Conservation (phyloP, 1,140 invertebrate genomes). For the Oncopodura yosiiana region DNA sequence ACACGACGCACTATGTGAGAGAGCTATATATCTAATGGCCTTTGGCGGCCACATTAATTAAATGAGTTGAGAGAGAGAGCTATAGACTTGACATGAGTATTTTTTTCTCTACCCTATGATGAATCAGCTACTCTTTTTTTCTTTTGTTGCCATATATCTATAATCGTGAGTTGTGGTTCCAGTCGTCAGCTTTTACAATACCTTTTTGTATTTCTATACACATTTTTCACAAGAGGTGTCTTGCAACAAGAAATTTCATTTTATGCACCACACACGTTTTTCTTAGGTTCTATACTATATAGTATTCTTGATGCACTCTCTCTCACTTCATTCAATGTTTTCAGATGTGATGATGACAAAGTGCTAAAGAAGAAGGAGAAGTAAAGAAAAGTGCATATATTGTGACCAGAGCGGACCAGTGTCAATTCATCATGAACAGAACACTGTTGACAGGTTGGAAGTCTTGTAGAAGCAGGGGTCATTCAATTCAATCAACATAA, state of each 20-base stretch:
- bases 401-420: not conserved
- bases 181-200: not conserved
- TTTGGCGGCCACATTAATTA: slow-evolving; percentile 8
- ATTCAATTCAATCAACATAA: slow-evolving; percentile 28
- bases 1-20: too few relatives aligned
- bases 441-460: slow-evolving; percentile 16
- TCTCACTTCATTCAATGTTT: too few relatives aligned
- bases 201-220: slow-evolving; percentile 7
- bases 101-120: slow-evolving; percentile 16
- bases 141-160: not conserved
- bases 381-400: not conserved
- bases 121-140: slow-evolving; percentile 15
- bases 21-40: too few relatives aligned
- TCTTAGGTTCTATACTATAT: too few relatives aligned
- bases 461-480: slow-evolving; percentile 20
- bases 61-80: slow-evolving; percentile 4
- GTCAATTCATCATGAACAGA: slow-evolving; percentile 25
- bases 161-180: not conserved
- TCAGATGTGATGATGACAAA: not conserved
- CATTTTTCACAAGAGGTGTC: slow-evolving; percentile 6
- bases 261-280: too few relatives aligned
- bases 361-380: not conserved
- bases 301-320: too few relatives aligned
- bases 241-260: slow-evolving; percentile 3
- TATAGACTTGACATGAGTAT: slow-evolving; percentile 7